Evolutionary conservation across 2,888 invertebrate species (phyloP).

Genomic region (Clivina fossor): DNA sequence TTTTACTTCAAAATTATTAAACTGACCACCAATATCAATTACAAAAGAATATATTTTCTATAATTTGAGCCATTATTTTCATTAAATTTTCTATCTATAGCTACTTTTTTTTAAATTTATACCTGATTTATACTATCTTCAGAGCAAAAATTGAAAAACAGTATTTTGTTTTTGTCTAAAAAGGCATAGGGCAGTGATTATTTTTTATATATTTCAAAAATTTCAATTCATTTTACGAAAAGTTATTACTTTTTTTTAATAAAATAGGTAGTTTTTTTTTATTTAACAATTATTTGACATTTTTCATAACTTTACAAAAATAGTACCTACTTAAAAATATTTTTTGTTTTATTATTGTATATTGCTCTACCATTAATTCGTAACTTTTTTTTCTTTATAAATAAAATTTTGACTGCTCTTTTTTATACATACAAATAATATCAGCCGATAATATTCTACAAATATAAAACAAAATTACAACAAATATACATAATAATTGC

Average conservation of each 20-base stretch:
- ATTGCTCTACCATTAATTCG: slow-evolving; percentile 33
- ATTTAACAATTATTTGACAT: no score
- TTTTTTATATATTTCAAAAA: neutral
- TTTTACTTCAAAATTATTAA: no score
- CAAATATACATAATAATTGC: no score
- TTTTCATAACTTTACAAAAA: slow-evolving; percentile 27
- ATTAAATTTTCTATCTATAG: neutral
- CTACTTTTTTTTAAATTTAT: slow-evolving; percentile 14
- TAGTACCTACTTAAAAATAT: slow-evolving; percentile 38
- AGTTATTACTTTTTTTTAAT: neutral
- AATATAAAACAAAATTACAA: no score
- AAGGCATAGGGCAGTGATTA: slow-evolving; percentile 30
- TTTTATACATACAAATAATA: no score
- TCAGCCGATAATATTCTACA: no score
- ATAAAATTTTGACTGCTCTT: slow-evolving; percentile 13
- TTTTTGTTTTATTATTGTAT: slow-evolving; percentile 39
- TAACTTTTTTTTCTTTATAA: slow-evolving; percentile 10
- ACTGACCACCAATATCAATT: no score
- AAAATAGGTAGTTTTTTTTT: neutral
- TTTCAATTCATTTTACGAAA: no score
- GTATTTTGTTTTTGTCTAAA: no score
- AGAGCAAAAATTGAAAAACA: slow-evolving; percentile 16
- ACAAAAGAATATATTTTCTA: neutral
- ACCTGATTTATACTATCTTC: slow-evolving; percentile 27
- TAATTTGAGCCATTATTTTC: slow-evolving; percentile 10